phyloP scores from a whole-genome alignment of 2,888 invertebrate genomes.

The Aleiodes alternator region DNA sequence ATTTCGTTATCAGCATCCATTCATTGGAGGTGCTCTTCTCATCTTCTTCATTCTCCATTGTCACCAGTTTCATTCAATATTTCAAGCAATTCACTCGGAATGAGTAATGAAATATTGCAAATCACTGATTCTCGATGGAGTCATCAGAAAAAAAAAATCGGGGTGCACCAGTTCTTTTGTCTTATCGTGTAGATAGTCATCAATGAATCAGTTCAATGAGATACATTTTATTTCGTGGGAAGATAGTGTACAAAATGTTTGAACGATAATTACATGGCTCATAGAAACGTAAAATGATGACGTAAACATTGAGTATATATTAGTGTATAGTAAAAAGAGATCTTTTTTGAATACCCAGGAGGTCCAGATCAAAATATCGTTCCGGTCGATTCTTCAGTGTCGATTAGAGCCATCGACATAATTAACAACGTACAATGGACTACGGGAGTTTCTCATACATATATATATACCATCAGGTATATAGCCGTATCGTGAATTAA shows the following conservation, averaged over 20 bases:
- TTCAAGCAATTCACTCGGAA: constrained; percentile 2
- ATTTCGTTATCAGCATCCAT: too few relatives aligned
- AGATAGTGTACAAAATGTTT: too few relatives aligned
- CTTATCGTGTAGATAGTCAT: constrained; percentile 38
- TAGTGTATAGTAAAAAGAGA: neutral
- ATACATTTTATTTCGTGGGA: too few relatives aligned
- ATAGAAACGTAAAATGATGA: constrained; percentile 40
- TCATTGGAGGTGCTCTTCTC: too few relatives aligned
- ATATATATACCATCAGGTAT: constrained; percentile 17
- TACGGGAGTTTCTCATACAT: constrained; percentile 22
- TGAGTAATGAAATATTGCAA: too few relatives aligned
- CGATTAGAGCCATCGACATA: constrained; percentile 67
- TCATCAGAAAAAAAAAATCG: too few relatives aligned
- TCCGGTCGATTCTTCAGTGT: constrained; percentile 34
- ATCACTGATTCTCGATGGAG: too few relatives aligned
- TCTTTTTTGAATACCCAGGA: constrained; percentile 7
- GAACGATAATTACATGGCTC: constrained; percentile 41
- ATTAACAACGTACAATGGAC: constrained; percentile 72
- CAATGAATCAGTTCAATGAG: constrained; percentile 56
- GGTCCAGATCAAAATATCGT: constrained; percentile 32
- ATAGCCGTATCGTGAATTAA: constrained; percentile 66
- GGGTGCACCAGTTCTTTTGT: too few relatives aligned
- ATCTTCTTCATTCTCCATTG: constrained; percentile 13
- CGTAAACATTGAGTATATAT: constrained; percentile 13
- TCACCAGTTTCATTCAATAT: constrained; percentile 13